Evolutionary conservation across 2,797 vertebrate species (phyloP).

Genomic region (Sebastes itinus): DNA sequence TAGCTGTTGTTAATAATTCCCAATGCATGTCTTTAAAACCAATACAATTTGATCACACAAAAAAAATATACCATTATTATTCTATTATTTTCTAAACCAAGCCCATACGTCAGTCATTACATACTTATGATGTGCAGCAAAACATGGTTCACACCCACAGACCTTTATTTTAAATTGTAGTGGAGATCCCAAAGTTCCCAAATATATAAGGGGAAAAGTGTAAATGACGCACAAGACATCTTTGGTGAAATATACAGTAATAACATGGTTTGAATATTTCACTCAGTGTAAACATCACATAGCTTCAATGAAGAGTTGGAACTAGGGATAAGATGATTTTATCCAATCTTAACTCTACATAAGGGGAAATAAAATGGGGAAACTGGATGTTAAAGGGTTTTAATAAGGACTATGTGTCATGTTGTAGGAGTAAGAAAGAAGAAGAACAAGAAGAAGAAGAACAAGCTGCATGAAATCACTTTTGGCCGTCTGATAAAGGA

Average conservation of each 20-base stretch:
- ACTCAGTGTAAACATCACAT: neutral
- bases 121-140: neutral
- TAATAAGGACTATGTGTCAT: neutral
- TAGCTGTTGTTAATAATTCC: too few relatives aligned
- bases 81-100: neutral
- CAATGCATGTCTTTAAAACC: neutral
- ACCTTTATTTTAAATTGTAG: neutral
- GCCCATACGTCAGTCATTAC: neutral
- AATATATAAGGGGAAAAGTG: neutral
- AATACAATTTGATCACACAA: neutral
- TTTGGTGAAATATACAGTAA: neutral
- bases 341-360: neutral
- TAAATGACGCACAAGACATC: neutral
- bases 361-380: neutral
- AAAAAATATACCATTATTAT: neutral
- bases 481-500: neutral
- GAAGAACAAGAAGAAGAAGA: neutral
- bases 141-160: neutral
- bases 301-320: neutral
- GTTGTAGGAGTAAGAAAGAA: constrained; percentile 30
- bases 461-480: neutral
- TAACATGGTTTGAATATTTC: neutral
- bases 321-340: neutral
- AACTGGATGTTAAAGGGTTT: neutral
- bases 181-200: neutral